These are phyloP conservation scores for Camponotus fellah DNA, from an alignment of 2,888 invertebrate genomes.

Conservation along the genomic window DNA sequence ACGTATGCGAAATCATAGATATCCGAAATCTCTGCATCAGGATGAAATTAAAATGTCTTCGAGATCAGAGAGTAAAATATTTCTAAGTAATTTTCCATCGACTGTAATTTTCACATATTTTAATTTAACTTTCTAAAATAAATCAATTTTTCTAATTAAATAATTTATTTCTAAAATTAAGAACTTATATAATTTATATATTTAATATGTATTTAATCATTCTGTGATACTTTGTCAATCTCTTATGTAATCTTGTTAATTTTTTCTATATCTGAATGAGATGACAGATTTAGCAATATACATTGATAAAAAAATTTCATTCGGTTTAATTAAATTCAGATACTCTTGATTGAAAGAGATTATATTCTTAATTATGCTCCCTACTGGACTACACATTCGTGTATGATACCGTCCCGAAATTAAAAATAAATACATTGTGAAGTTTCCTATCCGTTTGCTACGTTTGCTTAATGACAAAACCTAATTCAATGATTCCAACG, in stretches of 20 bases:
- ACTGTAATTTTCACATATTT: background rate
- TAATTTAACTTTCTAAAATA: background rate
- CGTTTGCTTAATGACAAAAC: constrained; percentile 31
- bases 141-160: background rate
- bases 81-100: background rate
- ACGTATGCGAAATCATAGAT: constrained; percentile 12
- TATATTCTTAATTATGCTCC: background rate
- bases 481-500: constrained; percentile 18
- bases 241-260: background rate
- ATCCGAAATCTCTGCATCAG: background rate
- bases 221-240: background rate
- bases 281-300: background rate
- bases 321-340: constrained; percentile 14
- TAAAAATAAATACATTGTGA: constrained; percentile 42
- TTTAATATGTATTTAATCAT: background rate
- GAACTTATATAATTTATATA: constrained; percentile 8
- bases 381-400: background rate
- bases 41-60: constrained; percentile 18
- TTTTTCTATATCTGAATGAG: background rate
- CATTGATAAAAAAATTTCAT: background rate
- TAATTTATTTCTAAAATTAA: background rate
- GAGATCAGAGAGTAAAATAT: background rate
- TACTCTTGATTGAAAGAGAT: background rate
- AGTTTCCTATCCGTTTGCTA: background rate
- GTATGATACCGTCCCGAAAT: background rate